Base-by-base conservation (phyloP, 2,797 vertebrate genomes). In the Cossypha niveicapilla region DNA sequence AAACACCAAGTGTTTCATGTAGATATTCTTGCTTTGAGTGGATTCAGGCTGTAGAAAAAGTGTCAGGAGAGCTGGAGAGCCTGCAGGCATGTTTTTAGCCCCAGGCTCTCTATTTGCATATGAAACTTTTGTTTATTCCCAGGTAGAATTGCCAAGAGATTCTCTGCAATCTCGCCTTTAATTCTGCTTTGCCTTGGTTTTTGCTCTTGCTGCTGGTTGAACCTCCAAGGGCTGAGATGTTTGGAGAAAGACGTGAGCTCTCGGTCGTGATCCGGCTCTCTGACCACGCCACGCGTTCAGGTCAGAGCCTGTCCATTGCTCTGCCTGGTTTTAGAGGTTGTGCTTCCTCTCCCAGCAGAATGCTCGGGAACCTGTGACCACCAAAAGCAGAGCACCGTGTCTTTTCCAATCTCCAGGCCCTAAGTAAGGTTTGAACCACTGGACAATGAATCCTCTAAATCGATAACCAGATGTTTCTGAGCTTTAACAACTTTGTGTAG, bases 171-270 rank as follows among this genome's bases (percentile, higher is more conserved):
- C 83, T 96, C 94, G 84, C 86, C 93, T 96, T 91, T 85, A 88
- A 87, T 95, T 93, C 92, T 94, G 78, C 86, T 90, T 80, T 95
- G 96, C 93, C 95, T 96, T 96, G 92, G 88, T 95, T 94, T 89
- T 83, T 94, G 78, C 89, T 96, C 90, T 94, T 94, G 91, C 93
- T 92, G 80, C 91, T 91, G 94, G 94, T 96, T 87, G 74, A 94
- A 90, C 93, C 93, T 91, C 41, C 4, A 93, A 92, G 92, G 95
- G 90, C 93, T 95, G 79, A 35, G 94, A 57, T 62, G 58, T 77
- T 91, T 79, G 92, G 87, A 89, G 90, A 88, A 75, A 51, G 83
- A 75, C 6, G 32, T 16, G 65, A 54, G 83, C 86, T 86, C 84
- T 79, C 4, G 0, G 65, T 53, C 2, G 18, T 77, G 81, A 30